A percentile compares a stretch with the other conserved stretches of the same genome.
Conservation (phyloP, 2,888 invertebrate species). For the Galerucella pusilla region DNA sequence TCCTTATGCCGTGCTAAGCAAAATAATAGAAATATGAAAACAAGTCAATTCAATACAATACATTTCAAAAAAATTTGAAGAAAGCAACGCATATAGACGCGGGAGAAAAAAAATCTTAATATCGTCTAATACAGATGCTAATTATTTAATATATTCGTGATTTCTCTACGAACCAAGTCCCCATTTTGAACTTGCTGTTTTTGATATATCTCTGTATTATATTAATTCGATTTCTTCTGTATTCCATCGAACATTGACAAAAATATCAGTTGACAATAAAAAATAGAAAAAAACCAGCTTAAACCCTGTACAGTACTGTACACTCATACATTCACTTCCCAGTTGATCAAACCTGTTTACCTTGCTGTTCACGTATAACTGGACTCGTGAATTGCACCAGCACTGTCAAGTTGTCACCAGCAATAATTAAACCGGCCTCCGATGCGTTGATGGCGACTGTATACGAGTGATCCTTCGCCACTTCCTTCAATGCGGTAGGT, state of each 20-base stretch:
- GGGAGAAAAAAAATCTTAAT: too few species aligned
- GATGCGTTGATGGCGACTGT: conserved; percentile 85
- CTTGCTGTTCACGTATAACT: conserved; percentile 87
- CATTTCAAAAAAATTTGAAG: neutral
- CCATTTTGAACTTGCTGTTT: neutral
- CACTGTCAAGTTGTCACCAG: conserved; percentile 84
- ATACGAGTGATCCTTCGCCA: conserved; percentile 82
- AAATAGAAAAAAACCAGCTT: conserved; percentile 58
- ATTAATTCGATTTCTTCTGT: neutral
- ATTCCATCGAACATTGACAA: conserved; percentile 11
- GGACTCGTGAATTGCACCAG: conserved; percentile 93
- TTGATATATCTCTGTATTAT: neutral
- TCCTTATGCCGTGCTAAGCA: too few species aligned
- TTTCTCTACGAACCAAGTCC: neutral
- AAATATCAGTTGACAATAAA: conserved; percentile 52
- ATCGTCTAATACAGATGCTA: too few species aligned
- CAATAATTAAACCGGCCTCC: conserved; percentile 86
- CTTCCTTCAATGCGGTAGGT: conserved; percentile 79
- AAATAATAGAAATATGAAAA: too few species aligned
- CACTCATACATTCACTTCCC: conserved; percentile 46
- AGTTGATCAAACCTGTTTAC: conserved; percentile 60
- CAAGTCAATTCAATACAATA: neutral
- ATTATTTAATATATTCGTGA: too few species aligned
- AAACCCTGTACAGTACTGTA: conserved; percentile 64
- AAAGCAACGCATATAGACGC: neutral